Percentiles rank a stretch among this genome's conserved stretches.
Conservation (phyloP, 2,113 vertebrate genomes). For the Mionectes macconnelli region DNA sequence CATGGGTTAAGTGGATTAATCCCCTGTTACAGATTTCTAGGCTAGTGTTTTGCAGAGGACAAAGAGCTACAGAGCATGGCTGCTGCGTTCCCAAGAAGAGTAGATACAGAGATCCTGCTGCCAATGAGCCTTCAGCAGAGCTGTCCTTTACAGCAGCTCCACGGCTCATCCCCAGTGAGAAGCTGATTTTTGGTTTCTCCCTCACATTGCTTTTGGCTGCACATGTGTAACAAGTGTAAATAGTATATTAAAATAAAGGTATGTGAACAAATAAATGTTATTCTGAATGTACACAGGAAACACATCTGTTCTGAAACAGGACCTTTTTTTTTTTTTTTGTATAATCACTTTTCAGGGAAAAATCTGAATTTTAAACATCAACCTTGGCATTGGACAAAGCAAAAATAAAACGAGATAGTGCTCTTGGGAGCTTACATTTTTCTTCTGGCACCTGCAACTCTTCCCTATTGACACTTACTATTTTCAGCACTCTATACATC, state of each 20-base stretch:
- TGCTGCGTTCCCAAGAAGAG: not conserved
- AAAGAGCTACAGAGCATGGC: not conserved
- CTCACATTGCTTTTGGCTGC: not conserved
- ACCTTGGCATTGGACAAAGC: not conserved
- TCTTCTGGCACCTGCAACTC: constrained; percentile 26
- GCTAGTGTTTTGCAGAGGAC: not conserved
- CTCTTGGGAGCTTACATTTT: constrained; percentile 22
- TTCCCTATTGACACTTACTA: constrained; percentile 14
- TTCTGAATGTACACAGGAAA: not conserved
- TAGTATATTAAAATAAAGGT: not conserved
- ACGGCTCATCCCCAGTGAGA: rapidly evolving
- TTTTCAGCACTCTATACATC: constrained; percentile 44
- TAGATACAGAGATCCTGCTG: not conserved
- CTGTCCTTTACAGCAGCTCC: not conserved
- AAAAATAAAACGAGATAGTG: constrained; percentile 16
- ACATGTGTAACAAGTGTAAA: not conserved
- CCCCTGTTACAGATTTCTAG: not conserved
- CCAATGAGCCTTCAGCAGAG: not conserved
- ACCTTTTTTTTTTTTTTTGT: not conserved
- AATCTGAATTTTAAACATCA: not conserved
- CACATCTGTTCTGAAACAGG: not conserved
- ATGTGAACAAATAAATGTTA: not conserved
- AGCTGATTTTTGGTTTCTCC: not conserved
- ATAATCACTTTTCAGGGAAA: not conserved
- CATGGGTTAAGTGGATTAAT: not conserved